Evolutionary conservation across 2,113 vertebrate species (phyloP), one percentile per base, ranked within the genome.

Genomic region (Ranitomeya imitator): DNA sequence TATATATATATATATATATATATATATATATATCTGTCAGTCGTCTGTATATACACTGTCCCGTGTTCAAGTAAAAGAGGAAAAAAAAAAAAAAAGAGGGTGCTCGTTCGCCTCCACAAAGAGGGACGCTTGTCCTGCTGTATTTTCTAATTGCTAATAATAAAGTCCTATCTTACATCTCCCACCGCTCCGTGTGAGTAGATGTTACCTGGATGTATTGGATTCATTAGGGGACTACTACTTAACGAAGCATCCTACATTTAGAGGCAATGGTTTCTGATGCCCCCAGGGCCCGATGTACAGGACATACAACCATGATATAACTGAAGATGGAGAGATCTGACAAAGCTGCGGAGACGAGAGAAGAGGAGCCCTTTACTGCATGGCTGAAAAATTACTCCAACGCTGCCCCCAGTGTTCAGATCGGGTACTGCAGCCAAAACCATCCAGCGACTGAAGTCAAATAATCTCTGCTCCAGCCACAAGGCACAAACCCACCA

Each of bases 361-460:
- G 21, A 15, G 8, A 45, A 45, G 13, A 54, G 77, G 51, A 79
- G 7, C 78, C 4, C 1, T 7, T 10, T 37, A 12, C 23, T 61
- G 15, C 10, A 37, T 6, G 37, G 23, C 31, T 0, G 1, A 12
- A 79, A 80, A 31, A 7, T 7, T 3, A 8, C 13, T 83, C 45
- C 60, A 65, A 67, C 61, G 45, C 61, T 83, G 81, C 81, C 81
- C 61, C 81, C 1, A 23, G 61, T 67, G 81, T n/a, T 6, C 61
- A 15, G 1, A 19, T 65, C 26, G 1, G 7, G 11, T n/a, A 83
- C 37, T 74, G 37, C 86, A 81, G 4, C 21, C 13, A 81, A 60
- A 60, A 79, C 23, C 12, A 79, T 7, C 13, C 61, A 45, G 80
- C n/a, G 37, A 51, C 8, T 4, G 5, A 18, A 0, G 23, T 0